These are phyloP conservation scores for Drosophila neocordata DNA, from an alignment of 1,140 invertebrate genomes.

Conservation along the genomic window DNA sequence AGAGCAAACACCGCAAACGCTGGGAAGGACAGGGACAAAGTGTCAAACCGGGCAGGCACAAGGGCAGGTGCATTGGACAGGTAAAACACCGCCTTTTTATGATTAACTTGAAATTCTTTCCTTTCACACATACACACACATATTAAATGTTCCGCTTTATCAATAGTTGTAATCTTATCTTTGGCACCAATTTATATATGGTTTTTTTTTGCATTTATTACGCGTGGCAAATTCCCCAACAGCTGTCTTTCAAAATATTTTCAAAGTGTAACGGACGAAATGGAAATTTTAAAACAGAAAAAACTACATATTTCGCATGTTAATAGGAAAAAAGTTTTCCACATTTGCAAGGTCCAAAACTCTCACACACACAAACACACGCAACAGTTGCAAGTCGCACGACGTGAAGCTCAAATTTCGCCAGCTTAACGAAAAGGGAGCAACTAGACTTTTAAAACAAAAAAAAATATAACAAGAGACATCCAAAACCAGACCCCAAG, in stretches of 20 bases:
- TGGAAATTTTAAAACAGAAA: slow-evolving; percentile 54
- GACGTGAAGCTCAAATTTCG: slow-evolving; percentile 58
- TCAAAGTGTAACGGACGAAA: slow-evolving; percentile 48
- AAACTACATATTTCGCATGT: slow-evolving; percentile 45
- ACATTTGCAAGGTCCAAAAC: slow-evolving; percentile 29
- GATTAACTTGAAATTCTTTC: slow-evolving; percentile 8
- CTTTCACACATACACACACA: not conserved
- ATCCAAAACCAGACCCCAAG: slow-evolving; percentile 26
- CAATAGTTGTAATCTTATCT: slow-evolving; percentile 18
- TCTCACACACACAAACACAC: slow-evolving; percentile 1
- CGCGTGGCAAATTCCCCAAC: slow-evolving; percentile 32
- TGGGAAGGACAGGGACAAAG: slow-evolving; percentile 39
- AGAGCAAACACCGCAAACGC: slow-evolving; percentile 27
- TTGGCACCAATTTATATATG: not conserved
- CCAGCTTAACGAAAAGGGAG: slow-evolving; percentile 59
- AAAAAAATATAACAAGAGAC: not conserved
- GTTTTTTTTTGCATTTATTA: not conserved
- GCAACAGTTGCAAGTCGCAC: slow-evolving; percentile 44
- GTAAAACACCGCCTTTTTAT: slow-evolving; percentile 16
- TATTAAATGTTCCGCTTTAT: slow-evolving; percentile 17
- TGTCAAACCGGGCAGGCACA: slow-evolving; percentile 7
- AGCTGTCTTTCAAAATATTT: slow-evolving; percentile 20
- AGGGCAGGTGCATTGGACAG: slow-evolving; percentile 33
- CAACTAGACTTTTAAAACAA: not conserved
- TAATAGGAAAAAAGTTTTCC: slow-evolving; percentile 52